phyloP scores from a whole-genome alignment of 2,888 invertebrate genomes.

The Archips xylosteana region DNA sequence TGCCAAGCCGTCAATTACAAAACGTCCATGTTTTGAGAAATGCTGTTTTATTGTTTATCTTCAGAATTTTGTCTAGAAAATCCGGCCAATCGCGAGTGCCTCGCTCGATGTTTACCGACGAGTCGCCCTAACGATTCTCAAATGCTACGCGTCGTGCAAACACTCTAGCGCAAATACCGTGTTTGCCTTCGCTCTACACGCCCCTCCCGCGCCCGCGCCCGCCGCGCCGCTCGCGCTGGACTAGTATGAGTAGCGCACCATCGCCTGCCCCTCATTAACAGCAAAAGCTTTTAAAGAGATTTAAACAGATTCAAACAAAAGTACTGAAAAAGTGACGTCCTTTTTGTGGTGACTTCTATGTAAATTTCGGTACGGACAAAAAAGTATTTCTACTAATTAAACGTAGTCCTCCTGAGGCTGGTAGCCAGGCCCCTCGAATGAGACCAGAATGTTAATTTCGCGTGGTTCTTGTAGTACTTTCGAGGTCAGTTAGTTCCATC shows the following conservation, averaged over 20 bases:
- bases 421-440: slow-evolving; percentile 66
- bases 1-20: slow-evolving; percentile 79
- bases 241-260: slow-evolving; percentile 56
- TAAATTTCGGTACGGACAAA: slow-evolving; percentile 72
- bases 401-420: slow-evolving; percentile 65
- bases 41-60: slow-evolving; percentile 78
- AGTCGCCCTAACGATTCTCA: slow-evolving; percentile 82
- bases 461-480: slow-evolving; percentile 63
- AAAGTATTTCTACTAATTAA: slow-evolving; percentile 77
- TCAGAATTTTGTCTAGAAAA: slow-evolving; percentile 74
- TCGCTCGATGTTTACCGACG: slow-evolving; percentile 76
- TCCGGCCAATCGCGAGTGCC: slow-evolving; percentile 76
- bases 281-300: slow-evolving; percentile 77
- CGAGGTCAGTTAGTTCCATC: slow-evolving; percentile 61
- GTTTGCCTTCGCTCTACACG: slow-evolving; percentile 55
- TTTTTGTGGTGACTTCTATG: slow-evolving; percentile 80
- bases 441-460: slow-evolving; percentile 71
- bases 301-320: slow-evolving; percentile 80
- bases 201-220: slow-evolving; percentile 46
- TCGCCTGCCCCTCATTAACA: slow-evolving; percentile 76
- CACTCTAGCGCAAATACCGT: slow-evolving; percentile 74
- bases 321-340: slow-evolving; percentile 76
- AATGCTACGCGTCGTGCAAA: slow-evolving; percentile 81
- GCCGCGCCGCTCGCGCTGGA: slow-evolving; percentile 45
- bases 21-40: slow-evolving; percentile 80